Evolutionary conservation across 1,140 invertebrate genomes (phyloP), one percentile per base, ranked within the genome.

Genomic region (Lanistes nyassanus): DNA sequence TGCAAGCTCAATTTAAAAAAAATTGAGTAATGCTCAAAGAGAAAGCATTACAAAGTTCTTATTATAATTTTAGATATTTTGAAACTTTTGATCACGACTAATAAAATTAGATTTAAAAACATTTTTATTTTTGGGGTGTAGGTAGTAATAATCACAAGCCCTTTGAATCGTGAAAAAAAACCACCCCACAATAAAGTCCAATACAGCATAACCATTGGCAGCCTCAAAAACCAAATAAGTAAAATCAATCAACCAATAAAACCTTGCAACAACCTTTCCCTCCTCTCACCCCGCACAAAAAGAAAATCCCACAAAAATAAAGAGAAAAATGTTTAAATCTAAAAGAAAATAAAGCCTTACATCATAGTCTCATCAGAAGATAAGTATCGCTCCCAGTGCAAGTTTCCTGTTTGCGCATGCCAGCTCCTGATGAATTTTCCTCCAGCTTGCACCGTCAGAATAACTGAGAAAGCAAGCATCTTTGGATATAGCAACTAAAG

Each of bases 361-460:
- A 39, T 78, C 47, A 77, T 79, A 31, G 47, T 64, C 26, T 66
- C 42, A 39, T 76, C 75, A 11, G 76, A 62, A 16, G 77, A 26
- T 55, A 82, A 56, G 36, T 62, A 74, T 21, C 67, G 58, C 62
- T 83, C 82, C 81, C 81, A 83, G 39, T 74, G 37, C 29, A 83
- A 47, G 56, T 71, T 80, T 16, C 79, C 81, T 31, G 81, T 93
- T 23, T 91, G 91, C 23, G 92, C 86, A 84, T 94, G 93, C 94
- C 95, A 96, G 37, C 93, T 93, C 74, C 95, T 89, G 19, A 96
- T 92, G 73, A 94, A 93, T 5, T 92, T 92, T 76, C 93, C 94
- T 77, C 91, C 90, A 23, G 94, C 94, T 73, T 92, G 93, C 1
- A 96, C 91, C 0, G 94, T 94, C 29, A 95, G 73, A n/a, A 87